Evolutionary conservation across 2,113 vertebrate species (phyloP).

Genomic region (Trochalopteron elliotii): DNA sequence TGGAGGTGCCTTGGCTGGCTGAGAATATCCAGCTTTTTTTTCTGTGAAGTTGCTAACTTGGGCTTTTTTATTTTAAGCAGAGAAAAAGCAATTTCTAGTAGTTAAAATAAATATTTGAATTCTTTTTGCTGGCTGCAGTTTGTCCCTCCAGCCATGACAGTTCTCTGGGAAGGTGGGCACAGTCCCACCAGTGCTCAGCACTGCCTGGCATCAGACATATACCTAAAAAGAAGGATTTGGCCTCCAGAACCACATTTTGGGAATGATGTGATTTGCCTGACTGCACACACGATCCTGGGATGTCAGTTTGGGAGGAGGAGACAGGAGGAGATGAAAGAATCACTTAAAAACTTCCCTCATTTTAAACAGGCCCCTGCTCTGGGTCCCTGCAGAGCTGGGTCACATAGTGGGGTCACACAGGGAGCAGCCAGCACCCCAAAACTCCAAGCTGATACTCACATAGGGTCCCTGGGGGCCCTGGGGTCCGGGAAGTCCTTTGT

Average conservation of each 20-base stretch:
- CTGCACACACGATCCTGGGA: neutral
- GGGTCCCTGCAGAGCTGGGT: neutral
- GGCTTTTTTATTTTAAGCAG: neutral
- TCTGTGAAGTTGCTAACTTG: neutral
- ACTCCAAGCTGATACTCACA: slow-evolving; percentile 64
- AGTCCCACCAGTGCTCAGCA: neutral
- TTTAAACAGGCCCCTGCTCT: neutral
- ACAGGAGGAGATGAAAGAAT: neutral
- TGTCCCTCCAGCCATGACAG: neutral
- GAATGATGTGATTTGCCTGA: neutral
- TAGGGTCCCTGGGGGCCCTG: slow-evolving; percentile 79
- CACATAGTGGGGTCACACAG: neutral
- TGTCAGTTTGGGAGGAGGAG: neutral
- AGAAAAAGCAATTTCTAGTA: neutral
- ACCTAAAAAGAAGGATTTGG: neutral
- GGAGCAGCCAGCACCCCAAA: neutral
- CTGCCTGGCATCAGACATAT: neutral
- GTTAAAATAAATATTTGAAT: neutral
- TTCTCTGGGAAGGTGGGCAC: neutral
- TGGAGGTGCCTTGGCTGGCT: neutral
- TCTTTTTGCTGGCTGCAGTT: neutral
- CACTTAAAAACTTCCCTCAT: neutral
- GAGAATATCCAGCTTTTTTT: neutral
- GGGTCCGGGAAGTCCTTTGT: slow-evolving; percentile 68
- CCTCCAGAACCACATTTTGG: neutral